Conservation (phyloP, 2,797 vertebrate genomes). For the Melanotaenia nigrans region DNA sequence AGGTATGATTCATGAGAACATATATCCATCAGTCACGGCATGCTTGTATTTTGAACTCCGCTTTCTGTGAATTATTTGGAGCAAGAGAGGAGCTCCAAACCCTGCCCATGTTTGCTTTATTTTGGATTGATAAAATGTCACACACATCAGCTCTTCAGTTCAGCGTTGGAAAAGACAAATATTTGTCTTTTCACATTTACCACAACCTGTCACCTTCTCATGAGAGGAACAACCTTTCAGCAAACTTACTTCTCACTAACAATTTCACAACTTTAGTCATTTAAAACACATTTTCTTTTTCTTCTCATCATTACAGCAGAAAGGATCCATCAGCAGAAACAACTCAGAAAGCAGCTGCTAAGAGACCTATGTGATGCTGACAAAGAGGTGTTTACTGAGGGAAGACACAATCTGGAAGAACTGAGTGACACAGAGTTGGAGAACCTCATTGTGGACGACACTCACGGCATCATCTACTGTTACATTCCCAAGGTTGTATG, state of each 20-base stretch:
- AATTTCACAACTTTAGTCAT: background rate
- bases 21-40: no score
- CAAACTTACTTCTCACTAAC: no score
- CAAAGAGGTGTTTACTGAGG: background rate
- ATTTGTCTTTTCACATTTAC: no score
- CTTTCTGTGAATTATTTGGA: no score
- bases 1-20: background rate
- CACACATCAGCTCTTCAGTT: no score
- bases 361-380: constrained; percentile 11
- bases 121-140: no score
- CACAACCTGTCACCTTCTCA: no score
- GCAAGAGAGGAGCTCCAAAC: no score
- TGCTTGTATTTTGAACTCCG: no score
- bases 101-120: no score
- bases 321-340: background rate
- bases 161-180: no score
- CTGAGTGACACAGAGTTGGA: constrained; percentile 85
- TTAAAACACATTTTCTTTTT: background rate
- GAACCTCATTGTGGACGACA: constrained; percentile 91
- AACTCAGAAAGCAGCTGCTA: constrained; percentile 21
- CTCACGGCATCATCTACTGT: constrained; percentile 91
- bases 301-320: background rate
- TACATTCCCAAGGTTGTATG: constrained; percentile 87
- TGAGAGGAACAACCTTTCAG: no score
- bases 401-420: constrained; percentile 71